Evolutionary conservation across 2,888 invertebrate species (phyloP), one percentile per base, ranked within the genome.

Genomic region (Druceiella hillmani): DNA sequence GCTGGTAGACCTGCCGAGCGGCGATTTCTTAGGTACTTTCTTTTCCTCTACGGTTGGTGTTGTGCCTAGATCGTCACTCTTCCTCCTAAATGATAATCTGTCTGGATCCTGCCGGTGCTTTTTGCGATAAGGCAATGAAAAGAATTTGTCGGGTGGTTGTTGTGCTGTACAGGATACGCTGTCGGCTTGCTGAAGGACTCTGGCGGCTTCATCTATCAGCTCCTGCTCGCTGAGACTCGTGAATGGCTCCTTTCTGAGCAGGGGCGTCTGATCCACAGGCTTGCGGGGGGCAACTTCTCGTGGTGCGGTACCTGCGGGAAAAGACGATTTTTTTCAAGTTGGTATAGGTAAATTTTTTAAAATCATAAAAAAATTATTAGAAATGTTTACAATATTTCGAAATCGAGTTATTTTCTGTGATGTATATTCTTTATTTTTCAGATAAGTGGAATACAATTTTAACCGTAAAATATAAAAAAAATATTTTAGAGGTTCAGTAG

Each of bases 191-290:
- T 81, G 77, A 33, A 86, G 65, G 17, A 87, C 84, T 54, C 76
- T 73, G 44, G 83, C 84, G 17, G 85, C 85, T 68, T 88, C 88
- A 54, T 83, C 75, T 31, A 82, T 81, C 31, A 87, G 73, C 56
- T 83, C 79, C 55, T 81, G 74, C 55, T 82, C 80, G 38, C 84
- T 81, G 24, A 81, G 68, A 53, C 81, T 79, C 32, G 79, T 77
- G 49, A 85, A 80, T 43, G 82, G 76, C 51, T 70, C 69, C 48
- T 64, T 68, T 50, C 70, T 59, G 28, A 64, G 53, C 33, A 55
- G 48, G 14, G 62, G 55, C 17, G 56, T 50, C 52, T 59, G 55
- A 11, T 49, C 58, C 43, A 66, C 67, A 16, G 59, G n/a, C n/a
- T n/a, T n/a, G n/a, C n/a, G n/a, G n/a, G n/a, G n/a, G n/a, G n/a